Base-by-base conservation (phyloP, 2,888 invertebrate genomes). In the Ectemnius cavifrons region DNA sequence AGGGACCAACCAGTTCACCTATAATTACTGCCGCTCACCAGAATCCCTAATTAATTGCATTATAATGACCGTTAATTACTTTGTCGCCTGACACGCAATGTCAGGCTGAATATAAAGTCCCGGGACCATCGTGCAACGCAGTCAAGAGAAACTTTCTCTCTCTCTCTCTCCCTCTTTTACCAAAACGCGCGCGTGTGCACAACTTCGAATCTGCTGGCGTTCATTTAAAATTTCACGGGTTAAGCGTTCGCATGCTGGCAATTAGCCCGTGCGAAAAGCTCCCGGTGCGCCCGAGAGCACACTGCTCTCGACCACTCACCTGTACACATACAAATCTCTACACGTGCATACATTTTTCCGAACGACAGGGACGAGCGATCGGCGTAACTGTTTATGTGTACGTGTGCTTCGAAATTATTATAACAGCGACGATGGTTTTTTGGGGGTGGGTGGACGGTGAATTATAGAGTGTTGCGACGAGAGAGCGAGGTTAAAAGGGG, bases 51-150 rank as follows among this genome's bases (percentile, higher is more conserved):
- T 75, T 77, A 77, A 75, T 77, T 71, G 67, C 71, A n/a, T 11
- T 23, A 57, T 68, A 57, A 63, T 68, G 65, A 73, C 63, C 75
- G 75, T 75, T 73, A 68, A 73, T 75, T 73, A 73, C 65, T 68
- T 65, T 62, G 73, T 64, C 76, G 76, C 71, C 56, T 59, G 52
- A 56, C 71, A 46, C 60, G 66, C 37, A 37, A 37, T 14, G 75
- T 57, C 76, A 57, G 63, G 57, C 37, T 37, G 76, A 57, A 56
- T 64, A 56, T 47, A 63, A 28, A 27, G 46, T 49, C 20, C 49
- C 2, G 8, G n/a, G 52, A 16, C 16, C n/a, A 16, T 14, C 52
- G 16, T 37, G 52, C 52, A 13, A 52, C 52, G 1, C 37, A 37
- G 37, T 37, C 37, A 37, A 37, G 37, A 8, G 8, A 11, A 37